Percentiles rank a stretch among this genome's conserved stretches.
These are phyloP conservation scores for Anableps anableps DNA, from an alignment of 2,797 vertebrate genomes.

Conservation along the genomic window DNA sequence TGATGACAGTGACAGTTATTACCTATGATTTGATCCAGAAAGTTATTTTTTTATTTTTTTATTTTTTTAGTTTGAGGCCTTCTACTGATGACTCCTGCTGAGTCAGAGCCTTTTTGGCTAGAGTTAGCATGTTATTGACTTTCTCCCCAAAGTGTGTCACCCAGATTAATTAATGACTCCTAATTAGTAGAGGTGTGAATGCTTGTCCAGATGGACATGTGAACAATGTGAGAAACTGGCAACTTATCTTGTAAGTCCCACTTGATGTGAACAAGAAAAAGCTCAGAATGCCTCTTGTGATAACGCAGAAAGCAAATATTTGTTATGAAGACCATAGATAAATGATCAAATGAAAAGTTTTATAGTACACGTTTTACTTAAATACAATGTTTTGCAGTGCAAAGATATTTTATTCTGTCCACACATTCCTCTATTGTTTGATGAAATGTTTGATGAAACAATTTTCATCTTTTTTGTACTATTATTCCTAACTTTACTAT, in stretches of 20 bases:
- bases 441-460: no score
- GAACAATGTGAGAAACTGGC: neutral
- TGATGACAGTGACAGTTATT: neutral
- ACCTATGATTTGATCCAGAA: neutral
- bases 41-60: neutral
- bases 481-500: neutral
- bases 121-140: neutral
- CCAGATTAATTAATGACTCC: constrained; percentile 10
- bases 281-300: neutral
- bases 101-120: neutral
- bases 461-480: neutral
- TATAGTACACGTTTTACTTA: neutral
- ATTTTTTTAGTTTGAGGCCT: neutral
- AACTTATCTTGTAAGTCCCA: constrained; percentile 5
- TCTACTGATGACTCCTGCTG: neutral
- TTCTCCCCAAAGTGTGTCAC: rapidly evolving
- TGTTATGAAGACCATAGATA: rapidly evolving
- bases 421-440: neutral
- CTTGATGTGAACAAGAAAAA: neutral
- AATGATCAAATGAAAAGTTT: neutral
- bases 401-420: neutral
- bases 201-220: constrained; percentile 10
- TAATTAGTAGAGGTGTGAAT: constrained; percentile 21
- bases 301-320: neutral
- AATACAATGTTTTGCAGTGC: neutral